Base-by-base conservation (phyloP, 1,140 invertebrate species). In the Spodoptera frugiperda region DNA sequence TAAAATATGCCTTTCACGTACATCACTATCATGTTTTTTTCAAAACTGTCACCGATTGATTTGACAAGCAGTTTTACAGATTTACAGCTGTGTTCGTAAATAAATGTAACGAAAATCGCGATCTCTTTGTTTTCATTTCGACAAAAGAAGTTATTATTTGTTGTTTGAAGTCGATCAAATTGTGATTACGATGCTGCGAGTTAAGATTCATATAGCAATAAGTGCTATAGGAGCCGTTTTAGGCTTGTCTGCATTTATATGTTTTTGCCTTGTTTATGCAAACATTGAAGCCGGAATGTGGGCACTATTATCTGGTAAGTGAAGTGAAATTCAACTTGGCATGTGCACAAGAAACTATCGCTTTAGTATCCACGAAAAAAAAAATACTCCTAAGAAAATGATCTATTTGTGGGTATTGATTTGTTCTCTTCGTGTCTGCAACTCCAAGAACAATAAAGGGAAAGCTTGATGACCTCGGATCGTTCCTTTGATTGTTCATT, bases 261-360 rank as follows among this genome's bases (percentile, higher is more conserved):
- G 90, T 90, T 91, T 93, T 80, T 91, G 90, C 77, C 82, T 93
- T 77, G 84, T 93, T 83, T 91, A 91, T 72, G 89, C 90, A 71
- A 93, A 93, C 84, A 81, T 93, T 71, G 91, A 93, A 82, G 91
- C 91, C 73, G 91, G 90, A 71, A 88, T 93, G 87, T 93, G 91
- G 91, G 91, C 90, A 73, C 85, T 93, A 78, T 76, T 93, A 77
- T 90, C 91, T 15, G 88, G 91, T 93, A 83, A 88, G 85, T 85
- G 51, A 68, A 65, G 39, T 48, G 14, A 74, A 67, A 12, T 51
- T 48, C 15, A 15, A 21, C 15, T 25, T 49, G 17, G n/a, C n/a
- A 63, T 44, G 15, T 15, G 11, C 59, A 15, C 33, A 63, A 63
- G 44, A 5, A 44, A 3, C 3, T 10, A 10, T 10, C n/a, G 39